Evolutionary conservation across 2,888 invertebrate genomes (phyloP).

Genomic region (Lithosia quadra): DNA sequence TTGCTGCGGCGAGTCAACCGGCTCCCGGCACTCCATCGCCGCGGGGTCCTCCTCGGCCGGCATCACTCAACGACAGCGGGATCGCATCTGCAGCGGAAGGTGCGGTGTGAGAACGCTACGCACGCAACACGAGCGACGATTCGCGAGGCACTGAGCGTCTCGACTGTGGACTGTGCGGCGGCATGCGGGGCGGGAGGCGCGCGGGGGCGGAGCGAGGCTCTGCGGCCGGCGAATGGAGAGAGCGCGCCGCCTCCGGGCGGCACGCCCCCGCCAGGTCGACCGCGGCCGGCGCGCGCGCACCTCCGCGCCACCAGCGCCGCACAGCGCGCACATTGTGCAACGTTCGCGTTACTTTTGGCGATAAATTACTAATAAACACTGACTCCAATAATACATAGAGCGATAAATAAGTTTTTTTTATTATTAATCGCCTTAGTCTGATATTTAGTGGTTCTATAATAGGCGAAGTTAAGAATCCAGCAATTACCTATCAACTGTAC

Average conservation of each 20-base stretch:
- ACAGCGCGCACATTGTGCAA: constrained; percentile 32
- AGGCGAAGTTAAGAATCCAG: neutral
- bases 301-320: constrained; percentile 21
- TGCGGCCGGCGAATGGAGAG: constrained; percentile 55
- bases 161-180: constrained; percentile 59
- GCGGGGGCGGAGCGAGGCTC: constrained; percentile 65
- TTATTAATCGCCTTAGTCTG: constrained; percentile 25
- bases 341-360: constrained; percentile 47
- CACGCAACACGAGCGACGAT: constrained; percentile 71
- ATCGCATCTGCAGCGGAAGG: constrained; percentile 80
- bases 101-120: constrained; percentile 61
- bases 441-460: constrained; percentile 8
- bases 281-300: constrained; percentile 44
- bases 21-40: constrained; percentile 80
- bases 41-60: constrained; percentile 84
- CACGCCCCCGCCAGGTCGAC: constrained; percentile 47
- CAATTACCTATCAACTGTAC: neutral
- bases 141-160: constrained; percentile 77
- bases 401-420: constrained; percentile 41
- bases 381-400: constrained; percentile 40
- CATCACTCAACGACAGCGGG: constrained; percentile 76
- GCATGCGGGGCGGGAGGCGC: constrained; percentile 60
- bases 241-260: constrained; percentile 52
- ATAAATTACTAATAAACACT: constrained; percentile 52
- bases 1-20: constrained; percentile 91